Base-by-base conservation (phyloP, 1,140 invertebrate species). In the Ooceraea biroi region DNA sequence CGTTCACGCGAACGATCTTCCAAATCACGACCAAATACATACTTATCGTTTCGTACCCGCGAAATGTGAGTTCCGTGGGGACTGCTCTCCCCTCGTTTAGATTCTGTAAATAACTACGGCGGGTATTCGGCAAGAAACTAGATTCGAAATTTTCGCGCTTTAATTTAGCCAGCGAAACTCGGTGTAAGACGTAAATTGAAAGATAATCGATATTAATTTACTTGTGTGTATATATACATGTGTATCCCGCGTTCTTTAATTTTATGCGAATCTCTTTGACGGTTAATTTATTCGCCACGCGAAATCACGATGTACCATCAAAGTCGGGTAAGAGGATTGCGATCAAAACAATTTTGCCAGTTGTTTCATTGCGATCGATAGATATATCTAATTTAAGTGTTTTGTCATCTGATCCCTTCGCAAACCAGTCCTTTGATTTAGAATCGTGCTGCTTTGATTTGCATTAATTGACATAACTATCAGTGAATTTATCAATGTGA, bases 1-100 rank as follows among this genome's bases (percentile, higher is more conserved):
- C 88, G 87, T 90, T 89, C 84, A 80, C 85, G 84, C 85, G 82
- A 89, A 91, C 60, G 85, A 82, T 83, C 82, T 85, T 77, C 82
- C 87, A 58, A 82, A 82, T 86, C 86, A 83, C 82, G 74, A 86
- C 69, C 76, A 77, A 83, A 78, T 77, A 58, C 50, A 78, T 77
- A 58, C 50, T 36, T 76, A 48, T 14, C 30, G 76, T 78, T 69
- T 78, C 63, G 30, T 60, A 27, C 30, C 22, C 72, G 60, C 30
- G 17, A 57, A 22, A 50, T 12, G 41, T 19, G 19, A 27, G 36
- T 72, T 72, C 30, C 22, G 7, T 36, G 22, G 27, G 57, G 22
- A 17, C 17, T 30, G n/a, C 60, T 78, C 27, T 46, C 22, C 48
- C 25, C 27, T 44, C 48, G 30, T 25, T 55, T 25, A 25, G 14